Evolutionary conservation across 2,888 invertebrate species (phyloP), one percentile per base, ranked within the genome.

Genomic region (Hydriomena furcata): DNA sequence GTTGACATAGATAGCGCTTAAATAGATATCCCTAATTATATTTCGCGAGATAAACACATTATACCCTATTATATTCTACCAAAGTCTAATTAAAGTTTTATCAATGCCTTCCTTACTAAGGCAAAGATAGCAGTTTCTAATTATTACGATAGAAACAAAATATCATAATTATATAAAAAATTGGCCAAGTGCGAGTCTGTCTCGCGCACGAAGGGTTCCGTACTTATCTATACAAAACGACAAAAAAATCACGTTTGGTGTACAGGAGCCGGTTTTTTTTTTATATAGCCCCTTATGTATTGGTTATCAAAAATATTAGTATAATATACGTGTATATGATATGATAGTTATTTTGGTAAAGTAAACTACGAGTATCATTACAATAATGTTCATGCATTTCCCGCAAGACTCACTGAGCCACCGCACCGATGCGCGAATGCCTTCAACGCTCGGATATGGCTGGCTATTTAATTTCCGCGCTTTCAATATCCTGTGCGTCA

Each of bases 391-490:
- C 17, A n/a, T 38, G 40, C n/a, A 11, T 23, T 21, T 30, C 1
- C 11, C 13, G 30, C 12, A 3, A 12, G 5, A 0, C 11, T 32
- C 32, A 25, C 5, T 20, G 30, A 30, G 31, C n/a, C 46, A 42
- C 10, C 24, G 30, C 31, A 31, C 30, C 48, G 52, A 68, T 72
- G 55, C 30, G 30, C 28, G 17, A 30, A 35, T 73, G 76, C 73
- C 76, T 79, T 73, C 76, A 73, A 61, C 55, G 55, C 57, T 68
- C 87, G 86, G 88, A 87, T 84, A 83, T 84, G 78, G 79, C 79
- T 80, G 81, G 84, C 82, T 83, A 87, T 88, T 87, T 85, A 86
- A 89, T 89, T 88, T 88, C 88, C 88, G 85, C 63, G 73, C 79
- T 76, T 81, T 79, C 82, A 82, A 77, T 65, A 61, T 59, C 59